Conservation (phyloP, 2,113 vertebrate genomes). For the Macquaria australasica region DNA sequence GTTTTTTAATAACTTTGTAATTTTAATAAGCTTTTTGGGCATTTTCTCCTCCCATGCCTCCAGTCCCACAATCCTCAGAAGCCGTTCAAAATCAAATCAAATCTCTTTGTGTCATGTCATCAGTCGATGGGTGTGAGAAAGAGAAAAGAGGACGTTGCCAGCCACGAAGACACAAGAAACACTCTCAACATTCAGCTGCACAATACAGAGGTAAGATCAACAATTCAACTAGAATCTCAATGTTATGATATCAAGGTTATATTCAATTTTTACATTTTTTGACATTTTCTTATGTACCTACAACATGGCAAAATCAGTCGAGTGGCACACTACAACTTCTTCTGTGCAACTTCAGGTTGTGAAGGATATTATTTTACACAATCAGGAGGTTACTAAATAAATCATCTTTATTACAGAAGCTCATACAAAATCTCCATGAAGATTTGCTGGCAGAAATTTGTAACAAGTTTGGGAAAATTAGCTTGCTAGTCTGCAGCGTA, state of each 20-base stretch:
- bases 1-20: too few relatives aligned
- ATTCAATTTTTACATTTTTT: not conserved
- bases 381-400: not conserved
- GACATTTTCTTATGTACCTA: not conserved
- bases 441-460: not conserved
- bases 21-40: not conserved
- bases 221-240: not conserved
- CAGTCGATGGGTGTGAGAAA: constrained; percentile 67
- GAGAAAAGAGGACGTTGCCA: constrained; percentile 64
- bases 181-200: constrained; percentile 26
- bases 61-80: constrained; percentile 37
- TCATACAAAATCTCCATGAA: not conserved
- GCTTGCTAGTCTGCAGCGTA: not conserved
- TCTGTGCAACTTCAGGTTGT: not conserved
- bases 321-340: not conserved
- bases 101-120: constrained; percentile 65
- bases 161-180: constrained; percentile 28
- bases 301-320: not conserved
- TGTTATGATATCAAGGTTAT: not conserved
- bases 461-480: not conserved
- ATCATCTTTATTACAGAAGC: not conserved
- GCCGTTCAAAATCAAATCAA: constrained; percentile 63
- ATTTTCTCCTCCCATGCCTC: not conserved
- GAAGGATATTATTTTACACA: not conserved
- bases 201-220: constrained; percentile 69